Base-by-base conservation (phyloP, 2,888 invertebrate genomes). In the Melanostoma mellinum region DNA sequence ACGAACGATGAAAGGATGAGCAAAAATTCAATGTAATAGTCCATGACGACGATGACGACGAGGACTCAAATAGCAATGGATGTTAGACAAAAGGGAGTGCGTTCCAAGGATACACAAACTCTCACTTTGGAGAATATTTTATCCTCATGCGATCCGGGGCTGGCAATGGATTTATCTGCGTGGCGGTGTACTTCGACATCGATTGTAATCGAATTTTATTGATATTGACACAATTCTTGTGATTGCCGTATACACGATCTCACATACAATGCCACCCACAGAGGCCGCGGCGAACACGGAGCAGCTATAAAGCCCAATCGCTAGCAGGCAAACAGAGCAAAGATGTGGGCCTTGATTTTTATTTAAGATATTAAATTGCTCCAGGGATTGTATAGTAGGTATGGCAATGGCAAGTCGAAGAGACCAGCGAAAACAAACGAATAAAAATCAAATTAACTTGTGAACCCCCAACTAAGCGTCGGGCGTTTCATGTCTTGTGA, bases 201-300 rank as follows among this genome's bases (percentile, higher is more conserved):
- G 90, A 90, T 89, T 88, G 88, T 90, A 89, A 89, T 89, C 90
- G 89, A 89, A 89, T 90, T 89, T 90, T 90, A 89, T 90, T 89
- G 89, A 89, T 89, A 89, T 89, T 90, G 90, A 89, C 90, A 89
- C 90, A 89, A 90, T 89, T 89, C 89, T 88, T 88, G 89, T 89
- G 90, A 89, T 90, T 90, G 89, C 88, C 88, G 88, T 88, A 88
- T 89, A 89, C 89, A 88, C 87, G 89, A 58, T 58, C 38, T 30
- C 8, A 36, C 35, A 10, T 35, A 2, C 10, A 32, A 33, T 33
- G 6, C 10, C 3, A 8, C 42, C 6, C 42, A 6, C n/a, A 4
- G 9, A 5, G 42, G 44, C 10, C 61, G 48, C 6, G 44, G 46
- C 53, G 53, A 46, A 65, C 82, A 84, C 79, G 58, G 63, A 67